Evolutionary conservation across 2,797 vertebrate species (phyloP).

Genomic region (Epinephelus awoara): DNA sequence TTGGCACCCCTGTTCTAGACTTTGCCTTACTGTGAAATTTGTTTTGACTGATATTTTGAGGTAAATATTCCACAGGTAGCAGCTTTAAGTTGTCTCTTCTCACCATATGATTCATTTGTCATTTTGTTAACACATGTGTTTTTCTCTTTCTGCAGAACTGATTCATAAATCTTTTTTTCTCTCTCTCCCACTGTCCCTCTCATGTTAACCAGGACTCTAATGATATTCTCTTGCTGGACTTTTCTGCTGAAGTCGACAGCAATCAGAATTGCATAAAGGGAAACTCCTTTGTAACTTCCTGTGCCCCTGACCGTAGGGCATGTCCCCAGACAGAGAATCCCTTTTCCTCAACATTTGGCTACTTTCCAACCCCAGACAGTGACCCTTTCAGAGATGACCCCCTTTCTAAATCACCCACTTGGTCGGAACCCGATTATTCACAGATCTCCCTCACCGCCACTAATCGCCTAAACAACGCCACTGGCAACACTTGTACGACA

Average conservation of each 20-base stretch:
- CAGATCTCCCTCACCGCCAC: conserved; percentile 78
- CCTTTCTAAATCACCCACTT: conserved; percentile 83
- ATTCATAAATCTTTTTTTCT: conserved; percentile 59
- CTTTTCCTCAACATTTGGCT: conserved; percentile 90
- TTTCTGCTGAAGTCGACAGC: conserved; percentile 95
- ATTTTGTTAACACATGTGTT: conserved; percentile 60
- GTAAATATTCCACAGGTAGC: conserved; percentile 49
- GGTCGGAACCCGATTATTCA: conserved; percentile 77
- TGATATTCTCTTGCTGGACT: conserved; percentile 97
- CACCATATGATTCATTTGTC: conserved; percentile 69
- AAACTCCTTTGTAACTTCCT: conserved; percentile 87
- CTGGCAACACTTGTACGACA: conserved; percentile 68
- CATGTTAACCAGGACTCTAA: conserved; percentile 93
- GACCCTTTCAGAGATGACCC: conserved; percentile 96
- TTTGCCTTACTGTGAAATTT: not conserved
- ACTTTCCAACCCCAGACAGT: conserved; percentile 93
- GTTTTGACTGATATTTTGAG: not conserved
- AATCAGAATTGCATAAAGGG: conserved; percentile 95
- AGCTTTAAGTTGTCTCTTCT: conserved; percentile 71
- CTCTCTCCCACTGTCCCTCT: conserved; percentile 71
- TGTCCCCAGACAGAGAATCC: conserved; percentile 87
- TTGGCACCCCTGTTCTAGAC: not conserved
- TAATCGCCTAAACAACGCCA: conserved; percentile 79
- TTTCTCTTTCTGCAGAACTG: conserved; percentile 66
- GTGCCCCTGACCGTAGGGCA: conserved; percentile 83